Evolutionary conservation across 2,888 invertebrate species (phyloP), one percentile per base, ranked within the genome.

Genomic region (Harpalus rubripes): DNA sequence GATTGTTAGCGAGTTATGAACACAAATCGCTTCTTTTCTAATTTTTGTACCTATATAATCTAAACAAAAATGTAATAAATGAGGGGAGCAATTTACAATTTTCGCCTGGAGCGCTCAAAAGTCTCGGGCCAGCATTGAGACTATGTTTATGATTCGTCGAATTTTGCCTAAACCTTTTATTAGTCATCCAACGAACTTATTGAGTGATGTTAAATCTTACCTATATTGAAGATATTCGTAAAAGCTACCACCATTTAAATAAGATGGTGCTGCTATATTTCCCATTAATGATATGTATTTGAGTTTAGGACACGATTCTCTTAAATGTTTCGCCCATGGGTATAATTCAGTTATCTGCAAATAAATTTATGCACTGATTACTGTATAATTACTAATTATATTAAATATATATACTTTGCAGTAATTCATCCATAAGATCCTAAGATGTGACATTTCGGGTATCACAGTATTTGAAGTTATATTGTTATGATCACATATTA

Each of bases 271-370:
- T 0, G 96, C 96, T 0, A 94, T 94, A 91, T 98, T 98, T 18
- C 97, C 97, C 97, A 98, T 96, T 85, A 97, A 92, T 15, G 96
- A 96, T 0, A 98, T 91, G 89, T 95, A 95, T 88, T 93, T 93
- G 32, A 98, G 91, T 88, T 94, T 94, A 0, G 97, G 96, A 87
- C 96, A 95, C 0, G 95, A 94, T 65, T 93, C 92, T 87, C 94
- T 93, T 86, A 97, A 92, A 88, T 94, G 94, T 86, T 94, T 93
- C 81, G 96, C 93, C 94, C 96, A 97, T 12, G 95, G 95, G 90
- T 94, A 94, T 3, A 97, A 89, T 82, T 93, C 92, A 41, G 90
- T 90, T 85, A 94, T 92, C 85, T 92, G 89, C 87, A 94, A 94
- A 87, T 18, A 22, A 63, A 63, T 63, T 12, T 32, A 39, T 12